These are phyloP conservation scores for Pseudoips prasinana DNA, from an alignment of 2,888 invertebrate species.

Conservation along the genomic window DNA sequence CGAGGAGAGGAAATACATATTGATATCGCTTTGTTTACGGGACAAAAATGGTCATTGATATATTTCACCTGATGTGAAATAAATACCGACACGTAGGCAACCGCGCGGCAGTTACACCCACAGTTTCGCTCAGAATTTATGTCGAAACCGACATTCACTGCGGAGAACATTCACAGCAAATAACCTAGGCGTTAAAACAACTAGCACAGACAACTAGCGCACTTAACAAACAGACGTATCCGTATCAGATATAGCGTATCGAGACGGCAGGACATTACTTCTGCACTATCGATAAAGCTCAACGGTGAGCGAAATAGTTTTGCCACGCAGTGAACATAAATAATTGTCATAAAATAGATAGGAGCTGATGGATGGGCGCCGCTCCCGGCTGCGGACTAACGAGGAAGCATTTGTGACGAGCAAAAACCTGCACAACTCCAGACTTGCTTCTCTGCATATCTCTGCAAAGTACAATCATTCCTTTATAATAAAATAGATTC, in stretches of 20 bases:
- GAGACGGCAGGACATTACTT: constrained; percentile 76
- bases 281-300: constrained; percentile 80
- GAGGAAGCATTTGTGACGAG: constrained; percentile 54
- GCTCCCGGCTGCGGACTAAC: constrained; percentile 50
- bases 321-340: constrained; percentile 75
- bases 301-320: constrained; percentile 80
- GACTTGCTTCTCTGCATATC: too few species aligned
- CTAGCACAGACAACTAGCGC: constrained; percentile 75
- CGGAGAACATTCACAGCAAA: constrained; percentile 74
- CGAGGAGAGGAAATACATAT: constrained; percentile 25
- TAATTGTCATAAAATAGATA: constrained; percentile 81
- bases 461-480: too few species aligned
- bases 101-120: constrained; percentile 76
- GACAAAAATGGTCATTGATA: constrained; percentile 55
- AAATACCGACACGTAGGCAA: constrained; percentile 67
- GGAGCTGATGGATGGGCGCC: constrained; percentile 69
- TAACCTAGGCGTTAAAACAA: constrained; percentile 80
- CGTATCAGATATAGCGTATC: constrained; percentile 79
- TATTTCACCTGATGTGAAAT: constrained; percentile 65
- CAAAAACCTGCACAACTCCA: constrained; percentile 32
- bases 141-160: constrained; percentile 75
- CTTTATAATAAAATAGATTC: too few species aligned
- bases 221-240: constrained; percentile 81
- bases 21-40: constrained; percentile 43
- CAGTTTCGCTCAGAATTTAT: constrained; percentile 77